phyloP scores from a whole-genome alignment of 1,140 invertebrate genomes.

The Scaptomyza montana region DNA sequence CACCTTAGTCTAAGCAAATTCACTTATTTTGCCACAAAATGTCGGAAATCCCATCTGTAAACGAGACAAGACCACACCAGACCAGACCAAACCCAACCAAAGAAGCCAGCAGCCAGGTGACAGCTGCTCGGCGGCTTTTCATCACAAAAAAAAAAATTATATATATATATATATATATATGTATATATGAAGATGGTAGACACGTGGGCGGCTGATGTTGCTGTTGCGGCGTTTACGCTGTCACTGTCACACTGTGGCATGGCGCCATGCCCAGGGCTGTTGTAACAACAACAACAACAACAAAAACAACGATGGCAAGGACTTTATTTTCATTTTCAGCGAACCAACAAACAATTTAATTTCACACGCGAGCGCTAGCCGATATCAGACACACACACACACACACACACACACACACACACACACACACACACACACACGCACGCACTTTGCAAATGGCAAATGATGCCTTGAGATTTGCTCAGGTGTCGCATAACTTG shows the following conservation, averaged over 20 bases:
- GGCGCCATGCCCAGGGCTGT: conserved; percentile 9
- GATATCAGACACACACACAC: conserved; percentile 23
- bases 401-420: conserved; percentile 3
- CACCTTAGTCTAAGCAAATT: conserved; percentile 3
- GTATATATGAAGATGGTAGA: too few species aligned
- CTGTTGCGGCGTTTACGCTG: conserved; percentile 23
- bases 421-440: not conserved
- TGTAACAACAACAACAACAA: conserved; percentile 18
- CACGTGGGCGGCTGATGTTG: not conserved
- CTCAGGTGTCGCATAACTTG: conserved; percentile 60
- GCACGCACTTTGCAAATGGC: conserved; percentile 40
- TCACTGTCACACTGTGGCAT: conserved; percentile 9
- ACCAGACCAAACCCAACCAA: conserved; percentile 28
- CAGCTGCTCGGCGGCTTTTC: conserved; percentile 52
- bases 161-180: too few species aligned
- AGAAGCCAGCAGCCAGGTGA: conserved; percentile 25
- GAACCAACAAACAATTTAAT: conserved; percentile 81
- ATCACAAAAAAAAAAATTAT: conserved; percentile 18
- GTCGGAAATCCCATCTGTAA: not conserved
- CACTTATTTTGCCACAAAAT: conserved; percentile 24
- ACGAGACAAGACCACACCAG: not conserved
- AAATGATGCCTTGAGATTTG: conserved; percentile 66
- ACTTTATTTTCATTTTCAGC: conserved; percentile 79
- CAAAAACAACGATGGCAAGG: conserved; percentile 30
- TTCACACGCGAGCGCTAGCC: conserved; percentile 77